These are phyloP conservation scores for Epicauta chinensis DNA, from an alignment of 1,140 invertebrate genomes.

Conservation along the genomic window DNA sequence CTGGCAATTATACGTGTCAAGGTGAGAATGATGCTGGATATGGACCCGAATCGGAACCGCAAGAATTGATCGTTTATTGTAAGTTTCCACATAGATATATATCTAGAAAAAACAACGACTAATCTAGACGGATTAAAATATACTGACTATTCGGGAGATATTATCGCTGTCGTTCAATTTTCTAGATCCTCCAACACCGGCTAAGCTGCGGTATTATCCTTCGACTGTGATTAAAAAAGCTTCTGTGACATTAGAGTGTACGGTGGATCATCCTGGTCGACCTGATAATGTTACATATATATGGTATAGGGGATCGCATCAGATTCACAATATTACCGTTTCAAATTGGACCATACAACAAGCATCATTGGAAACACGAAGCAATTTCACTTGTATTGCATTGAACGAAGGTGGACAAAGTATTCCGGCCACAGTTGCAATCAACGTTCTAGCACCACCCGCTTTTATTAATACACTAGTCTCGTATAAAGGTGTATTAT, in stretches of 20 bases:
- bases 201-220: conserved; percentile 39
- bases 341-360: conserved; percentile 71
- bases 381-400: conserved; percentile 82
- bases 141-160: neutral
- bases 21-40: conserved; percentile 81
- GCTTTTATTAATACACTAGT: conserved; percentile 77
- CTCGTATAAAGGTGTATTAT: conserved; percentile 71
- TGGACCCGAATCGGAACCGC: conserved; percentile 66
- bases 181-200: conserved; percentile 33
- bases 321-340: conserved; percentile 64
- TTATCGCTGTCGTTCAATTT: conserved; percentile 4
- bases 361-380: conserved; percentile 71
- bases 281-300: conserved; percentile 67
- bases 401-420: conserved; percentile 77
- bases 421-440: conserved; percentile 58
- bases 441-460: conserved; percentile 78
- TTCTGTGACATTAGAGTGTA: conserved; percentile 69
- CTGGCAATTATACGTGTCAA: conserved; percentile 88
- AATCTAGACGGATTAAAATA: neutral
- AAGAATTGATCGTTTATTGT: conserved; percentile 73
- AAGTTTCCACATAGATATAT: conserved; percentile 43
- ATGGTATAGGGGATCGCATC: conserved; percentile 70
- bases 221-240: conserved; percentile 73
- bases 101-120: too few relatives aligned
- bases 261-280: conserved; percentile 71